phyloP scores from a whole-genome alignment of 2,888 invertebrate species.

The Eristalinus sepulchralis region DNA sequence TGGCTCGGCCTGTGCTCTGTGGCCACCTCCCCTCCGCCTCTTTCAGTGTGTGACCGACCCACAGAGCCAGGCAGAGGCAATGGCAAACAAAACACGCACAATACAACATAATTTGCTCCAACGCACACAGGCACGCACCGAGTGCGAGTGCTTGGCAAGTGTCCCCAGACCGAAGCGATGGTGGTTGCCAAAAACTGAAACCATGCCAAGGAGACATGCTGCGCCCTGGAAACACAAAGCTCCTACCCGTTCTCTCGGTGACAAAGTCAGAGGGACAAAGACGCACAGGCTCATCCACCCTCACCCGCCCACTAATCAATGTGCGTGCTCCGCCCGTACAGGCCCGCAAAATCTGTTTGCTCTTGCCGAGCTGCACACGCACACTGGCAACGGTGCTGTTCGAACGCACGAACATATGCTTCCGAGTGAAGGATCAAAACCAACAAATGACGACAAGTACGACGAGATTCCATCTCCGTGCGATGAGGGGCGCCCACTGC shows the following conservation, averaged over 20 bases:
- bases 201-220: slow-evolving; percentile 15
- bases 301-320: slow-evolving; percentile 40
- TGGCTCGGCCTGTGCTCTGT: background rate
- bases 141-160: background rate
- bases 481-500: slow-evolving; percentile 15
- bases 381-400: background rate
- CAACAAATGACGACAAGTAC: slow-evolving; percentile 48
- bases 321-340: slow-evolving; percentile 37
- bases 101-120: slow-evolving; percentile 44
- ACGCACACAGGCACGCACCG: slow-evolving; percentile 20
- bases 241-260: background rate
- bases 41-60: slow-evolving; percentile 15
- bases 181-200: slow-evolving; percentile 34
- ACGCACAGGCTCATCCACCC: background rate
- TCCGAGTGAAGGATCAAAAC: slow-evolving; percentile 60
- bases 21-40: background rate
- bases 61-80: slow-evolving; percentile 21
- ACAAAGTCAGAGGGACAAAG: slow-evolving; percentile 29
- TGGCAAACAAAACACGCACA: slow-evolving; percentile 47
- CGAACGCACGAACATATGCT: slow-evolving; percentile 31
- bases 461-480: slow-evolving; percentile 53
- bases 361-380: slow-evolving; percentile 19
- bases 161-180: slow-evolving; percentile 18
- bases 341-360: slow-evolving; percentile 35
- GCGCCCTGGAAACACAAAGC: slow-evolving; percentile 17